Evolutionary conservation across 1,140 invertebrate species (phyloP).

Genomic region (Trachelipus rathkii): DNA sequence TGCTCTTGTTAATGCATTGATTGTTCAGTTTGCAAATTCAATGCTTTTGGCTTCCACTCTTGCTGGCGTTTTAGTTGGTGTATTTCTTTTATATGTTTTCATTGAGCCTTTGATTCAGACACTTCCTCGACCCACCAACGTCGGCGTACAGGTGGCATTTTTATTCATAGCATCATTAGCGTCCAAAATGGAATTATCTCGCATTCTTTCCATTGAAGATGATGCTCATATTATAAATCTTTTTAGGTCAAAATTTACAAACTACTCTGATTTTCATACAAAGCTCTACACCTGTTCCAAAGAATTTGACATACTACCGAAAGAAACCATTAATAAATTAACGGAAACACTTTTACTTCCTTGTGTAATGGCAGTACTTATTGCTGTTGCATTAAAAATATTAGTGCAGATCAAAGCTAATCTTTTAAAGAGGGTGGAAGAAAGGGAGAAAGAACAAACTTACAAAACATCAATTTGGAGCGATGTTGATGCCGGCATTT

Average conservation of each 20-base stretch:
- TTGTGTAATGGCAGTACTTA: constrained; percentile 52
- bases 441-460: constrained; percentile 29
- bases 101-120: constrained; percentile 49
- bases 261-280: constrained; percentile 74
- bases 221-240: constrained; percentile 74
- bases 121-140: constrained; percentile 48
- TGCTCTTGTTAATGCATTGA: constrained; percentile 50
- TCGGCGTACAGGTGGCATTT: constrained; percentile 50
- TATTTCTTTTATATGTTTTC: constrained; percentile 50
- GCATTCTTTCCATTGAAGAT: constrained; percentile 55
- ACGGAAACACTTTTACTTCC: constrained; percentile 59
- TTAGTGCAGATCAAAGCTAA: constrained; percentile 31
- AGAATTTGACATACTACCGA: constrained; percentile 75
- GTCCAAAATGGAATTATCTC: constrained; percentile 53
- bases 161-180: constrained; percentile 50
- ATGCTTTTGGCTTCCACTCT: constrained; percentile 68
- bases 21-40: constrained; percentile 61
- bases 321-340: constrained; percentile 55
- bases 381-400: constrained; percentile 45
- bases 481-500: constrained; percentile 58
- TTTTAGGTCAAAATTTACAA: constrained; percentile 67
- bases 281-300: constrained; percentile 75
- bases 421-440: constrained; percentile 33
- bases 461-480: constrained; percentile 31
- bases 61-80: constrained; percentile 50